These are phyloP conservation scores for Bergia sp. DNA, from an alignment of 92 coral and sea anemone genomes.

Conservation along the genomic window DNA sequence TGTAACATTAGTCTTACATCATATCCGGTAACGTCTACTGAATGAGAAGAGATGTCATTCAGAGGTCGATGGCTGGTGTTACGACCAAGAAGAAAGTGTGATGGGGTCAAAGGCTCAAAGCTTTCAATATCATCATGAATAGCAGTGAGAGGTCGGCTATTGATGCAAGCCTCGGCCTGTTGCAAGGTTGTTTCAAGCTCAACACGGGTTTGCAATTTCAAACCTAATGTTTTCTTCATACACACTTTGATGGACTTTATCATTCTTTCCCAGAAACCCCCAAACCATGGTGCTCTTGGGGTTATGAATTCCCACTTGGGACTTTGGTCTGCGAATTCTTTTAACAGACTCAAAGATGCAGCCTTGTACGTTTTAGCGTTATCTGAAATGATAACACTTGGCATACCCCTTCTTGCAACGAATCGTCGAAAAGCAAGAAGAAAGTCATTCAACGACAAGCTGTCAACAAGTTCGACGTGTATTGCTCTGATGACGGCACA, in stretches of 20 bases:
- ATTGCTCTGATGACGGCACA: slow-evolving; percentile 8
- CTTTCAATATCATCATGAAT: too few relatives aligned
- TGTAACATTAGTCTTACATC: too few relatives aligned
- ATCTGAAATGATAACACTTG: neutral
- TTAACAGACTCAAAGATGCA: neutral
- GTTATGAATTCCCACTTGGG: neutral
- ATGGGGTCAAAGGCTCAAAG: too few relatives aligned
- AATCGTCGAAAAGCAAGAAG: slow-evolving; percentile 17
- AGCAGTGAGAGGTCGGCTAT: too few relatives aligned
- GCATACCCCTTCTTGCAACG: slow-evolving; percentile 22
- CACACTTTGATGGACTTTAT: neutral
- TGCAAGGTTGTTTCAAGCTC: slow-evolving; percentile 2
- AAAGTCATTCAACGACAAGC: slow-evolving; percentile 5
- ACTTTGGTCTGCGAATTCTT: slow-evolving; percentile 1
- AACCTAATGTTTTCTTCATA: neutral
- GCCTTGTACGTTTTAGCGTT: neutral
- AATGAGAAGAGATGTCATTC: too few relatives aligned
- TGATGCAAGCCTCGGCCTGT: too few relatives aligned
- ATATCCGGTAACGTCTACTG: too few relatives aligned
- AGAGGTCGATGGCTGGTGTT: too few relatives aligned
- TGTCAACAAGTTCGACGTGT: slow-evolving; percentile 7
- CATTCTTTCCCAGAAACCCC: slow-evolving; percentile 6
- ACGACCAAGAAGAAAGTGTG: too few relatives aligned
- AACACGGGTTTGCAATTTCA: neutral
- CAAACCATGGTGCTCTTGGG: neutral